Evolutionary conservation across 2,797 vertebrate genomes (phyloP).

Genomic region (Phoxinus dragarum): DNA sequence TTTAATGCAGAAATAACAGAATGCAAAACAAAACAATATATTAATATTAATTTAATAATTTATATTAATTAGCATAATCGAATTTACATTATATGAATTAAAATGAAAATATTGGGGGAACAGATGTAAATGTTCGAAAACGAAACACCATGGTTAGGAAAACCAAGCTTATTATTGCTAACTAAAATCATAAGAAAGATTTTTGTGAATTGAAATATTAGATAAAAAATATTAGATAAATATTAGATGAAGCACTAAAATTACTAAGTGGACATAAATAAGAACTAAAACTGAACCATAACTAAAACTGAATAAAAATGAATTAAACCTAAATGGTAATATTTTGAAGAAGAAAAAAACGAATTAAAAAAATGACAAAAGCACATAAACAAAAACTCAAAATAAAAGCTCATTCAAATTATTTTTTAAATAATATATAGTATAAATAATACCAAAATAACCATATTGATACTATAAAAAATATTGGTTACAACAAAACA

Average conservation of each 20-base stretch:
- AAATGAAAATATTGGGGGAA: too few relatives aligned
- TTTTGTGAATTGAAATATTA: not conserved
- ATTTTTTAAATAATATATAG: not conserved
- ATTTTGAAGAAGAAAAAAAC: not conserved
- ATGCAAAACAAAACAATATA: not conserved
- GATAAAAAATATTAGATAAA: not conserved
- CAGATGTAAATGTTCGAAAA: not conserved
- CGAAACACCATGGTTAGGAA: not conserved
- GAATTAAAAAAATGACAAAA: not conserved
- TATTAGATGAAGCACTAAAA: not conserved
- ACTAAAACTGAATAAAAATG: not conserved
- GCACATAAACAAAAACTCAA: not conserved
- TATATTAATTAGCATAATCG: not conserved
- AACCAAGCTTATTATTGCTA: not conserved
- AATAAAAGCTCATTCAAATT: not conserved
- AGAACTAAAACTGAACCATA: not conserved
- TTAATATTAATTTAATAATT: not conserved
- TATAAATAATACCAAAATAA: not conserved
- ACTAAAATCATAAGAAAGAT: too few relatives aligned
- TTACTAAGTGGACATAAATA: not conserved
- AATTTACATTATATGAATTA: not conserved
- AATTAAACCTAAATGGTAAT: not conserved
- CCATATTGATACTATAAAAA: not conserved
- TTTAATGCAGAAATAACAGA: not conserved
- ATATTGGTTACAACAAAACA: not conserved